Conservation (phyloP, 2,888 invertebrate species). For the Nipponacmea schrenckii region DNA sequence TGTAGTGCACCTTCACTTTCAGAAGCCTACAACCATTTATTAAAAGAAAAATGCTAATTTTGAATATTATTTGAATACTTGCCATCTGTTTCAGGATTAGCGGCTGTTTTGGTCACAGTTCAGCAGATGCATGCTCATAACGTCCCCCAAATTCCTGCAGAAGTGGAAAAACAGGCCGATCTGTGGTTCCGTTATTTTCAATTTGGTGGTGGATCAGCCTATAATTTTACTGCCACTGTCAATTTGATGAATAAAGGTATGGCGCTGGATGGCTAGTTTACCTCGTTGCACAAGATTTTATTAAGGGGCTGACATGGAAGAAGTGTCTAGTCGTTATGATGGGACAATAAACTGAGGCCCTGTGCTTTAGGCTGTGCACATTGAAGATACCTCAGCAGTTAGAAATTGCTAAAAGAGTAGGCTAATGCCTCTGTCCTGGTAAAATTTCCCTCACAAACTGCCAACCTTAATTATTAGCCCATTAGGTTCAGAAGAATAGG, state of each 20-base stretch:
- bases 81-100: constrained; percentile 23
- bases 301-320: no score
- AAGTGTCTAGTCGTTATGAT: no score
- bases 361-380: no score
- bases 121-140: constrained; percentile 20
- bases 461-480: no score
- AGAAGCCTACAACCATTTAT: background rate
- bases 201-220: background rate
- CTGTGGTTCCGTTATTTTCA: background rate
- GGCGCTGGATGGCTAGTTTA: background rate
- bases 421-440: no score
- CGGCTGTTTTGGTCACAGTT: constrained; percentile 41
- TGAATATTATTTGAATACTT: background rate
- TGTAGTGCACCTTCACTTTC: background rate
- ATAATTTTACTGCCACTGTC: constrained; percentile 11
- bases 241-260: constrained; percentile 11
- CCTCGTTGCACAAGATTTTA: background rate
- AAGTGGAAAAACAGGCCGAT: constrained; percentile 13
- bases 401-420: no score
- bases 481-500: no score
- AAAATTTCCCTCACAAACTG: no score
- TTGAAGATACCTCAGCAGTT: no score
- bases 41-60: no score
- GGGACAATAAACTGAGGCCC: no score
- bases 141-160: background rate